A percentile compares a stretch with the other conserved stretches of the same genome.
phyloP scores from a whole-genome alignment of 2,888 invertebrate species.

The Nephrotoma appendiculata region DNA sequence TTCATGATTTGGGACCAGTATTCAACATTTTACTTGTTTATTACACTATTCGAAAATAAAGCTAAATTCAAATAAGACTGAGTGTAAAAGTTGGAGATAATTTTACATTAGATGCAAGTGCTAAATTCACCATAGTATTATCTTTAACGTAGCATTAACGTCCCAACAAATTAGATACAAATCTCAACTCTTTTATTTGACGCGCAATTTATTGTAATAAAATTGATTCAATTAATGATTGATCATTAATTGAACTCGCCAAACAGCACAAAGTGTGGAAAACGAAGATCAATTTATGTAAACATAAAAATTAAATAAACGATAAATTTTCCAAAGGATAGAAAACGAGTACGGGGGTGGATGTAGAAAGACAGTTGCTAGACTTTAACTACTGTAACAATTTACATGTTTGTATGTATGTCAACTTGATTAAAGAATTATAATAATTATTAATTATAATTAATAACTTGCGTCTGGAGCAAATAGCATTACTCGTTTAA shows the following conservation, averaged over 20 bases:
- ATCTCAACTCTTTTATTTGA: not conserved
- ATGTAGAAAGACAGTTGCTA: not conserved
- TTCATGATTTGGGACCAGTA: too few species aligned
- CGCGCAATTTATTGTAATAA: not conserved
- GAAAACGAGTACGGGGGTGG: not conserved
- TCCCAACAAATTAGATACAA: not conserved
- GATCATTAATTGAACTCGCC: not conserved
- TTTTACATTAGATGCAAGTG: too few species aligned
- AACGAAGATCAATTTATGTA: not conserved
- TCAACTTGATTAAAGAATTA: not conserved
- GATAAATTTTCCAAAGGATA: not conserved
- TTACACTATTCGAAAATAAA: too few species aligned
- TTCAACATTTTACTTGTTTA: too few species aligned
- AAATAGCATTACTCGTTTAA: not conserved
- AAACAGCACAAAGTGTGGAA: not conserved
- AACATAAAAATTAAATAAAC: not conserved
- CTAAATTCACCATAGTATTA: too few species aligned
- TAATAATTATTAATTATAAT: not conserved
- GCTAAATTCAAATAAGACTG: too few species aligned
- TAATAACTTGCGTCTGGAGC: not conserved
- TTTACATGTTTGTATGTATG: not conserved
- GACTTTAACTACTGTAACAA: not conserved
- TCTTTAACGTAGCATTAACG: not conserved
- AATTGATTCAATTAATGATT: too few species aligned
- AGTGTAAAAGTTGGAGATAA: too few species aligned